Evolutionary conservation across 2,888 invertebrate species (phyloP), one percentile per base, ranked within the genome.

Genomic region (Cataglyphis rosenhaueri): DNA sequence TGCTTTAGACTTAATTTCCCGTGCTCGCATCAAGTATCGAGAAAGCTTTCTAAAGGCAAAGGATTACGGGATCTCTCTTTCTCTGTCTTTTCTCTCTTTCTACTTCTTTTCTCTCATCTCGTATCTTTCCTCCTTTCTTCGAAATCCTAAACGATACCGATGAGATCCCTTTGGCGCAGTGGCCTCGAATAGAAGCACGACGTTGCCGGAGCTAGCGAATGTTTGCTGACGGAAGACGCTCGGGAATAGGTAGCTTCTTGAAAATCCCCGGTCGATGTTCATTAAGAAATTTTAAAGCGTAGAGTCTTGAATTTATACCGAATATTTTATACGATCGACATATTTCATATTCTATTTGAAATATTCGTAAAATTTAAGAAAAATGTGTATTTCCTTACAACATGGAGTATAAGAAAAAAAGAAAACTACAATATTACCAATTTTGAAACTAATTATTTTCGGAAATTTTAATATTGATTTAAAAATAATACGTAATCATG

Each of bases 1-100:
- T 84, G 79, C 41, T 55, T 64, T 82, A 35, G 61, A 84, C 76
- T 87, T 90, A 89, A 90, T 91, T 91, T 91, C 86, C 89, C 86
- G 82, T 84, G 86, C 81, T 87, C 85, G 88, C 55, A 57, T 91
- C 86, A 89, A 86, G 86, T 86, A 89, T 87, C 62, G 64, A 59
- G 76, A 82, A 65, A 81, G 41, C 70, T 81, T 88, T 81, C 75
- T 66, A 59, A 66, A 52, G 44, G 64, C 55, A 73, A 71, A 83
- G 79, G 79, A 86, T 88, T 86, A 86, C 65, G 41, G 71, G 65
- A 29, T 74, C 73, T 52, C 48, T 52, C 18, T 52, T 3, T 52
- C 6, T 48, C 18, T 48, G 1, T 78, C 68, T 32, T 32, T 5
- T 32, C 32, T 32, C 32, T 32, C 32, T 32, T 32, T 76, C 41